Percentiles rank a stretch among this genome's conserved stretches.
These are phyloP conservation scores for Anomalospiza imberbis DNA, from an alignment of 2,797 vertebrate species.

Conservation along the genomic window DNA sequence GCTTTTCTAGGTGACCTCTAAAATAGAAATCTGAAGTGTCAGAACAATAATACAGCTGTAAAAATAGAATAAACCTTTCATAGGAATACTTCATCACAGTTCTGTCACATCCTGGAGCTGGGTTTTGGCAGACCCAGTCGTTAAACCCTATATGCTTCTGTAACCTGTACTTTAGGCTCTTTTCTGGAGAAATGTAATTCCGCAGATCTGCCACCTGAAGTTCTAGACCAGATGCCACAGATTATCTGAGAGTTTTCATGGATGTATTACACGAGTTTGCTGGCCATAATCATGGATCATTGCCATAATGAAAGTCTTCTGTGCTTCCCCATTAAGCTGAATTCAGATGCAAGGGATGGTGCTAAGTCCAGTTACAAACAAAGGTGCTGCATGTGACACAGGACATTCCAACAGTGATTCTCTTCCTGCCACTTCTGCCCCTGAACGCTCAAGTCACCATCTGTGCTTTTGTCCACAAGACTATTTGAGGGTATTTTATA, in stretches of 20 bases:
- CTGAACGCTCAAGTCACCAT: background rate
- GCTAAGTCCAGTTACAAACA: background rate
- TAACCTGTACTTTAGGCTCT: background rate
- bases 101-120: background rate
- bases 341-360: background rate
- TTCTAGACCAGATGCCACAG: background rate
- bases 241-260: background rate
- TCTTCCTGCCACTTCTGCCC: background rate
- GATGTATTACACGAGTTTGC: background rate
- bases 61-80: background rate
- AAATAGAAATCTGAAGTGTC: background rate
- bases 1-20: background rate
- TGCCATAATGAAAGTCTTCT: background rate
- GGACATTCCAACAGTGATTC: background rate
- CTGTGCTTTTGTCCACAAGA: background rate
- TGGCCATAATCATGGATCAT: background rate
- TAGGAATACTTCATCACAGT: background rate
- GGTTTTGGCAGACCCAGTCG: background rate
- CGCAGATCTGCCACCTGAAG: background rate
- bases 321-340: background rate
- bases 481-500: background rate
- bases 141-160: background rate
- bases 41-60: background rate
- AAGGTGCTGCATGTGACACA: background rate
- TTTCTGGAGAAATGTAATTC: background rate